phyloP scores from a whole-genome alignment of 2,113 vertebrate species.

The Myxocyprinus asiaticus region DNA sequence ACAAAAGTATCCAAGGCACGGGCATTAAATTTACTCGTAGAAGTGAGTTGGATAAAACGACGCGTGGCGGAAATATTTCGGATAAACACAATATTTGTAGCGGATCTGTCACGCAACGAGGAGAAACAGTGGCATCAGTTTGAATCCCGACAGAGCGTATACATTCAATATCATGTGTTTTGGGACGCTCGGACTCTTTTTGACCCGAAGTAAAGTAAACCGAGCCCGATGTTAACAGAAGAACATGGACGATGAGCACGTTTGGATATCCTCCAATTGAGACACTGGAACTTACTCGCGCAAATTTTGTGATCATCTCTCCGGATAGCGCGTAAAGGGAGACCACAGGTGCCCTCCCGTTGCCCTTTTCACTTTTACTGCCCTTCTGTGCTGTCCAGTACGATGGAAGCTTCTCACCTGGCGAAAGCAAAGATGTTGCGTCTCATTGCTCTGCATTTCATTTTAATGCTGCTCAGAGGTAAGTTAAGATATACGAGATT shows the following conservation, averaged over 20 bases:
- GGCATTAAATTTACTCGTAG: background rate
- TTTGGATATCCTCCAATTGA: slow-evolving; percentile 8
- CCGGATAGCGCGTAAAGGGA: slow-evolving; percentile 22
- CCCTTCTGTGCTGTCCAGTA: slow-evolving; percentile 34
- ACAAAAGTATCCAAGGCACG: slow-evolving; percentile 8
- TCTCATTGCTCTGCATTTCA: slow-evolving; percentile 63
- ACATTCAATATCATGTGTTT: background rate
- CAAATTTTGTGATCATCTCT: slow-evolving; percentile 29
- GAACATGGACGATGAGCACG: background rate
- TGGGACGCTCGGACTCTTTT: slow-evolving; percentile 16
- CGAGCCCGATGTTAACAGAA: background rate
- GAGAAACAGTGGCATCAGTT: background rate
- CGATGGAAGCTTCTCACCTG: slow-evolving; percentile 57
- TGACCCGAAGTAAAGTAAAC: slow-evolving; percentile 3
- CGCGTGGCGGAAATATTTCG: slow-evolving; percentile 1
- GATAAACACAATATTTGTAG: slow-evolving; percentile 10
- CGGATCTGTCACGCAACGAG: slow-evolving; percentile 25
- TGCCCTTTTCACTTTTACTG: background rate
- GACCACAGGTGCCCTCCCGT: too few relatives aligned
- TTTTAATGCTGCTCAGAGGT: slow-evolving; percentile 71
- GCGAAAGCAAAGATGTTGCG: slow-evolving; percentile 75
- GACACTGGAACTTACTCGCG: slow-evolving; percentile 42
- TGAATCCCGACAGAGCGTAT: background rate
- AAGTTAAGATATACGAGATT: slow-evolving; percentile 49
- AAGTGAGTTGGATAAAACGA: background rate